Conservation (phyloP, 35 echinoderm and acorn worm genomes). For the Ophioderma brevispina region DNA sequence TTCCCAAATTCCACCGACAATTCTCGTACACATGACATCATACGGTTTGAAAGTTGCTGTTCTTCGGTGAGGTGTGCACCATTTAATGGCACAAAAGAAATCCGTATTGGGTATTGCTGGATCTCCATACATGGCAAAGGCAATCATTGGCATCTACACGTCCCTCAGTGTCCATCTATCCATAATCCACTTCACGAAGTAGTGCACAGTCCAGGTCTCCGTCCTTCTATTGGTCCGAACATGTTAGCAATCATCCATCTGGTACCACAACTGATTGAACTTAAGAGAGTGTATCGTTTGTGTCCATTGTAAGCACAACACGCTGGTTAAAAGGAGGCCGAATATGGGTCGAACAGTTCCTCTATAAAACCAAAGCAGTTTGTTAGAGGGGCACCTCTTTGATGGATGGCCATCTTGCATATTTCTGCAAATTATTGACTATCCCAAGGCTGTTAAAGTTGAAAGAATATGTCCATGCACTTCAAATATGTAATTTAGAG, state of each 20-base stretch:
- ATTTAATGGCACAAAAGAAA: conserved; percentile 14
- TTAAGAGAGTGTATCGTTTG: conserved; percentile 37
- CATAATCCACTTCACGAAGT: conserved; percentile 18
- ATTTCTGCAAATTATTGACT: background rate
- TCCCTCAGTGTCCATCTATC: background rate
- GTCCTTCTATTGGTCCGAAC: conserved; percentile 65
- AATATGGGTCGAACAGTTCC: conserved; percentile 31
- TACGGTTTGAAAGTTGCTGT: no score
- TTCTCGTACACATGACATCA: no score
- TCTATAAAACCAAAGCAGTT: conserved; percentile 49
- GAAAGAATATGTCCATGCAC: conserved; percentile 1
- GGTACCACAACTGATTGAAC: conserved; percentile 41
- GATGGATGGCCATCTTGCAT: conserved; percentile 16
- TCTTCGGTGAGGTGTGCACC: background rate
- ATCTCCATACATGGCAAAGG: conserved; percentile 63
- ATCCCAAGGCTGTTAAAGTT: conserved; percentile 8
- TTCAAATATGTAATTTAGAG: conserved; percentile 16
- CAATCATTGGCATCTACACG: background rate
- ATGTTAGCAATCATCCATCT: conserved; percentile 56
- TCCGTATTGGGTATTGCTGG: conserved; percentile 53
- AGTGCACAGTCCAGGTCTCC: conserved; percentile 48
- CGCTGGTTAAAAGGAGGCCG: conserved; percentile 11
- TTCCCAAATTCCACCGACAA: no score
- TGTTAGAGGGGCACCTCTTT: conserved; percentile 23
- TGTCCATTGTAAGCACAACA: conserved; percentile 44